Evolutionary conservation across 1,140 invertebrate genomes (phyloP).

Genomic region (Odontomachus brunneus): DNA sequence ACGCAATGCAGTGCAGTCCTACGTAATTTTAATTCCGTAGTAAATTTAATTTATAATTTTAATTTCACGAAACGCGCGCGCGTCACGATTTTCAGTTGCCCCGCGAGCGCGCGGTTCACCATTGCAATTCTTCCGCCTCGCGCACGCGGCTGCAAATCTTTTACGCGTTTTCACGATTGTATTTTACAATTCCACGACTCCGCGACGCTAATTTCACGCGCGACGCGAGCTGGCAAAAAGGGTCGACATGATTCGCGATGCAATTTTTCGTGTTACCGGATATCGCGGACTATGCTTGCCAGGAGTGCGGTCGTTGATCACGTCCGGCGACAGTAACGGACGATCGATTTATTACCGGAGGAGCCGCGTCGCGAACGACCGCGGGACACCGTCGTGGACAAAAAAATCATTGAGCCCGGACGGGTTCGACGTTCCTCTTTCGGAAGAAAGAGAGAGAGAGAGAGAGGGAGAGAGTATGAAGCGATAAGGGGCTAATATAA

Average conservation of each 20-base stretch:
- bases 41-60: too few relatives aligned
- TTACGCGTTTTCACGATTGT: not conserved
- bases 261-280: slow-evolving; percentile 23
- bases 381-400: not conserved
- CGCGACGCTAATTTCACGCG: not conserved
- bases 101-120: not conserved
- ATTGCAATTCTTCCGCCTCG: not conserved
- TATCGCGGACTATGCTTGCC: not conserved
- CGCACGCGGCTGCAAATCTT: not conserved
- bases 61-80: too few relatives aligned
- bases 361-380: slow-evolving; percentile 17
- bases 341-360: slow-evolving; percentile 35
- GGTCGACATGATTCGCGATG: not conserved
- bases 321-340: slow-evolving; percentile 5
- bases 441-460: not conserved
- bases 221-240: not conserved
- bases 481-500: slow-evolving; percentile 52
- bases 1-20: too few relatives aligned
- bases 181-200: not conserved
- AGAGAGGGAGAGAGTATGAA: not conserved
- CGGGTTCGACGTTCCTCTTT: not conserved
- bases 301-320: slow-evolving; percentile 39
- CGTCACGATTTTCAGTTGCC: not conserved
- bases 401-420: slow-evolving; percentile 4
- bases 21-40: slow-evolving; percentile 5